These are phyloP conservation scores for Porites rus DNA, from an alignment of 92 coral and sea anemone genomes.

Conservation along the genomic window DNA sequence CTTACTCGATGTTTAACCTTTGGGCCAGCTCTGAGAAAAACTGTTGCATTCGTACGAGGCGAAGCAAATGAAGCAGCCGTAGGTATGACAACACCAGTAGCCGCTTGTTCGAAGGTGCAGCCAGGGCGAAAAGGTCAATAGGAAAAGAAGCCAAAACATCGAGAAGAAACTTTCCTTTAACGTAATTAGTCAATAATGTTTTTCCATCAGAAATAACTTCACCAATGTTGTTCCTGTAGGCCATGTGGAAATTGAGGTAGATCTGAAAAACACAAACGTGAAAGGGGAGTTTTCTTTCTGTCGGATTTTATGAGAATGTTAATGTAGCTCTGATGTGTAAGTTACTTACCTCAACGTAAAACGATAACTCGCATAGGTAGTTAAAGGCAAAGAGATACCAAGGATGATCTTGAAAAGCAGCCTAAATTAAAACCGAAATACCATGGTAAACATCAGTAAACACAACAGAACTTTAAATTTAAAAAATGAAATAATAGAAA, in stretches of 20 bases:
- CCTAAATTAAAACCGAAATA: constrained; percentile 33
- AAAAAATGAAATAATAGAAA: no score
- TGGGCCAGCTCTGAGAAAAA: constrained; percentile 72
- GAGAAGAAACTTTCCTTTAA: constrained; percentile 72
- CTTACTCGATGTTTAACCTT: constrained; percentile 86
- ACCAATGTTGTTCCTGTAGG: constrained; percentile 75
- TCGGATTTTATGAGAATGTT: background rate
- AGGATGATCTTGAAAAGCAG: constrained; percentile 83
- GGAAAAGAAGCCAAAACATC: constrained; percentile 86
- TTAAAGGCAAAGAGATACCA: constrained; percentile 71
- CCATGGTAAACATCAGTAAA: background rate
- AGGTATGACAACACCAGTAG: constrained; percentile 75
- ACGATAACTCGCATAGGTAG: constrained; percentile 75
- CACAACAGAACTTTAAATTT: no score
- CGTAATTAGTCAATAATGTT: constrained; percentile 69
- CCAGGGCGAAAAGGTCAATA: constrained; percentile 79
- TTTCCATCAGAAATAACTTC: constrained; percentile 74
- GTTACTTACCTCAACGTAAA: constrained; percentile 73
- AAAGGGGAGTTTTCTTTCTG: background rate
- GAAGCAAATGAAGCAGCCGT: constrained; percentile 74
- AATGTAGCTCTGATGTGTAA: background rate
- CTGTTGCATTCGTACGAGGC: constrained; percentile 84
- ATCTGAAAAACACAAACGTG: constrained; percentile 49
- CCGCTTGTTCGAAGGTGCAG: constrained; percentile 73
- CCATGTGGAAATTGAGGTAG: constrained; percentile 83